These are phyloP conservation scores for Cottus gobio DNA, from an alignment of 2,113 vertebrate genomes.

Conservation along the genomic window DNA sequence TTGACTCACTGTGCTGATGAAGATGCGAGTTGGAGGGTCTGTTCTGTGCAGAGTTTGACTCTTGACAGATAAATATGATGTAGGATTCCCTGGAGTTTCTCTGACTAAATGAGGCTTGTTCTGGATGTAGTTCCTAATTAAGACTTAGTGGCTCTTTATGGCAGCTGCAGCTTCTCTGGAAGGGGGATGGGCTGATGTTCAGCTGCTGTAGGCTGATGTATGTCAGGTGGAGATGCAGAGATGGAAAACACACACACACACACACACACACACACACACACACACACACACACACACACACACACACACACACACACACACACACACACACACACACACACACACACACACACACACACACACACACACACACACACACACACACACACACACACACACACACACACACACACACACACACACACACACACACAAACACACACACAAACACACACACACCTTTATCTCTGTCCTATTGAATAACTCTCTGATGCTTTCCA, in stretches of 20 bases:
- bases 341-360: conserved; percentile 38
- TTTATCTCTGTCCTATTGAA: conserved; percentile 83
- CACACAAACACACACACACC: conserved; percentile 43
- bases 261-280: conserved; percentile 8
- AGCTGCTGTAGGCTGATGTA: not conserved
- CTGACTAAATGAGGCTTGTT: conserved; percentile 60
- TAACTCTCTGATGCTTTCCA: conserved; percentile 82
- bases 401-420: conserved; percentile 21
- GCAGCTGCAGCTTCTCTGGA: conserved; percentile 42
- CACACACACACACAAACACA: conserved; percentile 30
- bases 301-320: conserved; percentile 21
- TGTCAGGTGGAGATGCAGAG: conserved; percentile 64
- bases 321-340: conserved; percentile 29
- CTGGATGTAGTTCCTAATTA: conserved; percentile 65
- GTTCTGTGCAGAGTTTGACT: conserved; percentile 1
- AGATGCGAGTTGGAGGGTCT: conserved; percentile 26
- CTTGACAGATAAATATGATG: conserved; percentile 37
- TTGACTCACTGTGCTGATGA: conserved; percentile 1
- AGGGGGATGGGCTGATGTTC: conserved; percentile 18
- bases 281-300: conserved; percentile 38
- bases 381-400: conserved; percentile 47
- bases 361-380: conserved; percentile 21
- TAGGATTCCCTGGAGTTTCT: conserved; percentile 37
- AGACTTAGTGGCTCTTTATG: conserved; percentile 35
- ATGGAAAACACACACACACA: conserved; percentile 57